phyloP scores from a whole-genome alignment of 2,888 invertebrate genomes.

The Emesis furor region DNA sequence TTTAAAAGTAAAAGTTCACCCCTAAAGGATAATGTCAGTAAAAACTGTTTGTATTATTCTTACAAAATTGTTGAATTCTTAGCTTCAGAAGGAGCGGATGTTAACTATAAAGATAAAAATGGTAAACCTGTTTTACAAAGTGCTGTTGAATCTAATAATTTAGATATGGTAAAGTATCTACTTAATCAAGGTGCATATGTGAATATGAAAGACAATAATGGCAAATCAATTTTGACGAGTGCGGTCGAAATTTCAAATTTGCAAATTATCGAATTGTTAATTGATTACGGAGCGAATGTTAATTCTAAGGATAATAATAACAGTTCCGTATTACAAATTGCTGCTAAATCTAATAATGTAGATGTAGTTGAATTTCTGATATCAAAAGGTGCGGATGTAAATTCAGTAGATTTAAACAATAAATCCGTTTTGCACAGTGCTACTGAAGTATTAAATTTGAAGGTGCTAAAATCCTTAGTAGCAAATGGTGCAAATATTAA shows the following conservation, averaged over 20 bases:
- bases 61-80: not conserved
- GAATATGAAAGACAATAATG: not conserved
- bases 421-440: constrained; percentile 37
- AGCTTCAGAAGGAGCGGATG: not conserved
- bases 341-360: not conserved
- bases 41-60: not conserved
- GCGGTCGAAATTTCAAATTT: not conserved
- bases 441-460: not conserved
- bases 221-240: not conserved
- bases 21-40: not conserved
- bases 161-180: not conserved
- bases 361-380: not conserved
- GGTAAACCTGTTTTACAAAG: not conserved
- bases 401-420: constrained; percentile 15
- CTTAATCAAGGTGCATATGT: not conserved
- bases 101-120: not conserved
- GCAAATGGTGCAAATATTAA: not conserved
- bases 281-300: not conserved
- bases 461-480: not conserved
- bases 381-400: not conserved
- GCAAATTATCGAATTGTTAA: not conserved
- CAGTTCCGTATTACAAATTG: not conserved
- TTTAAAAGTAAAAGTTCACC: not conserved
- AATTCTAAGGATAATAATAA: not conserved
- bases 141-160: constrained; percentile 1